A percentile compares a stretch with the other conserved stretches of the same genome.
Evolutionary conservation across 2,797 vertebrate genomes (phyloP).

Genomic region (Enteromius mattozi): DNA sequence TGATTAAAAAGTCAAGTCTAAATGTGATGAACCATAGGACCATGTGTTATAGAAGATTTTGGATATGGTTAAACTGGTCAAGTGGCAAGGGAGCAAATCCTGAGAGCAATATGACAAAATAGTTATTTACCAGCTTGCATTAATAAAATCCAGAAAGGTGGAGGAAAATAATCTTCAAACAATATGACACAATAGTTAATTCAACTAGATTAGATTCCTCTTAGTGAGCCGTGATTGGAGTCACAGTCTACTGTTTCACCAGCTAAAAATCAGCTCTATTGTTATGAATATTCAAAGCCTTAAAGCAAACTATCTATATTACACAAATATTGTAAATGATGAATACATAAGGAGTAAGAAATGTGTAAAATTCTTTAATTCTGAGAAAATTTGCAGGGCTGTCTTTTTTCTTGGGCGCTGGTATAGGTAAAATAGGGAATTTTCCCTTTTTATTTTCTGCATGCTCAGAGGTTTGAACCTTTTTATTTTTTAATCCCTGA

Average conservation of each 20-base stretch:
- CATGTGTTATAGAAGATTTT: slow-evolving; percentile 72
- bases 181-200: neutral
- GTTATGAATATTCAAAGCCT: neutral
- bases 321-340: neutral
- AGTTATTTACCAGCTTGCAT: slow-evolving; percentile 72
- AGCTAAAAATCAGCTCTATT: neutral
- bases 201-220: neutral
- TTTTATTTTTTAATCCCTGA: neutral
- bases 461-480: neutral
- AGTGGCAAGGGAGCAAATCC: slow-evolving; percentile 77
- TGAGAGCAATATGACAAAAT: slow-evolving; percentile 79
- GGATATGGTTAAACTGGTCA: slow-evolving; percentile 78
- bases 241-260: neutral
- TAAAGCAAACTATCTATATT: neutral
- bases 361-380: neutral
- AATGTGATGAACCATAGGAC: too few species aligned
- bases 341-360: neutral
- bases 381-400: neutral
- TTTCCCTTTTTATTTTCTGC: neutral
- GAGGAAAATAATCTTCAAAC: neutral
- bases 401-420: neutral
- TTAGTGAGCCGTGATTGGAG: neutral
- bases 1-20: slow-evolving; percentile 38
- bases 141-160: slow-evolving; percentile 67
- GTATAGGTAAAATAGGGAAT: neutral